Base-by-base conservation (phyloP, 2,797 vertebrate species). In the Enoplosus armatus region DNA sequence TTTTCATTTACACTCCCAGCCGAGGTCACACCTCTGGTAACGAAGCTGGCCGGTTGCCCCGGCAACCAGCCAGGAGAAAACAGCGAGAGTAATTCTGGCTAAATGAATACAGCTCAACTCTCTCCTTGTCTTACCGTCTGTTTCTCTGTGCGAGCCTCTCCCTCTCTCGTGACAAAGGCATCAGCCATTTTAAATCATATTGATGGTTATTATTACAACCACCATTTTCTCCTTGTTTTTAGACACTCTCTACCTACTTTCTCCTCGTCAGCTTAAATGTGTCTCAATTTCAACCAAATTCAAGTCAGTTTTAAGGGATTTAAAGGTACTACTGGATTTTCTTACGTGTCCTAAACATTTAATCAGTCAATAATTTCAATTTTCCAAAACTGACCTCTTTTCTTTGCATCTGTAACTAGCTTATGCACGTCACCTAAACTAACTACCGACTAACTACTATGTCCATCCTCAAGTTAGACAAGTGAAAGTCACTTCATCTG, bases 11-110 rank as follows among this genome's bases (percentile, higher is more conserved):
- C 87, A 75, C 81, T 71, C 50, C 48, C 66, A 68, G 86, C 72
- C 15, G 72, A 83, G 82, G 82, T 86, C 83, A 72, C 85, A 86
- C 88, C 85, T 87, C 81, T 8, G 75, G 81, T 70, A 86, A 90
- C 77, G 78, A 87, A 77, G 88, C 88, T 92, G 79, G 87, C 85
- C 51, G 82, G 93, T 89, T 90, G 86, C 81, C 85, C 4, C 14
- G 73, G 87, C 73, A 87, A 91, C 87, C 68, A 50, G 72, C 74
- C 29, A 6, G 75, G 71, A 70, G 58, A n/a, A 65, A 71, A 80
- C 84, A 72, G 81, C 33, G 51, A 80, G 79, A 77, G 84, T 73
- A 72, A 78, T 87, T 88, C 75, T 82, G 85, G 66, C 41, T 83
- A 82, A 84, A 87, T 55, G 79, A 80, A 61, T 22, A 55, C 55